Evolutionary conservation across 2,888 invertebrate genomes (phyloP).

Genomic region (Drosophila anomalata): DNA sequence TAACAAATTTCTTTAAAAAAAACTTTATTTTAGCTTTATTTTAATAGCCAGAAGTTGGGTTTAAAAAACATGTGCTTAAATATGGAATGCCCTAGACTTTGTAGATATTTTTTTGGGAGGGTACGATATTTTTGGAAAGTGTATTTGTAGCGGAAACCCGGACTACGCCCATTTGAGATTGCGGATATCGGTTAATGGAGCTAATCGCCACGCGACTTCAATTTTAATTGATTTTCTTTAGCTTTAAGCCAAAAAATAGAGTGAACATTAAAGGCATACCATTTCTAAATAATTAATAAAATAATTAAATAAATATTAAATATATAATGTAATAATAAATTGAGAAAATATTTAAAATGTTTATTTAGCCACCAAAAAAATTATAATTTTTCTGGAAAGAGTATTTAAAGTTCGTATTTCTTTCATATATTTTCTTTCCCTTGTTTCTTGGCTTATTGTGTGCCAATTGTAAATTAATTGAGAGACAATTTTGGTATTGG

Average conservation of each 20-base stretch:
- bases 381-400: neutral
- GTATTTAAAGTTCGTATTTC: neutral
- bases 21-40: neutral
- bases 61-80: neutral
- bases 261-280: neutral
- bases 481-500: constrained; percentile 51
- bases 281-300: neutral
- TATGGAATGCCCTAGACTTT: neutral
- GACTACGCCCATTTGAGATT: constrained; percentile 44
- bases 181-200: constrained; percentile 59
- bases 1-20: neutral
- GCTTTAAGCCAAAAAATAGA: neutral
- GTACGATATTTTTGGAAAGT: neutral
- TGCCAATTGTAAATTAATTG: constrained; percentile 66
- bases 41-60: neutral
- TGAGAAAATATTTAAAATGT: neutral
- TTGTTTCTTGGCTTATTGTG: constrained; percentile 33
- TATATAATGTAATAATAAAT: neutral
- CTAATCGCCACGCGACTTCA: constrained; percentile 67
- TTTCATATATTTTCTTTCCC: neutral
- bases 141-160: constrained; percentile 47
- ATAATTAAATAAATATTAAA: neutral
- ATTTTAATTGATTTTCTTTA: constrained; percentile 56
- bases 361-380: too few relatives aligned
- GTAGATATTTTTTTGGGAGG: neutral